A percentile compares a stretch with the other conserved stretches of the same genome.
phyloP scores from a whole-genome alignment of 1,140 invertebrate genomes.

The Rhopalosiphum maidis region DNA sequence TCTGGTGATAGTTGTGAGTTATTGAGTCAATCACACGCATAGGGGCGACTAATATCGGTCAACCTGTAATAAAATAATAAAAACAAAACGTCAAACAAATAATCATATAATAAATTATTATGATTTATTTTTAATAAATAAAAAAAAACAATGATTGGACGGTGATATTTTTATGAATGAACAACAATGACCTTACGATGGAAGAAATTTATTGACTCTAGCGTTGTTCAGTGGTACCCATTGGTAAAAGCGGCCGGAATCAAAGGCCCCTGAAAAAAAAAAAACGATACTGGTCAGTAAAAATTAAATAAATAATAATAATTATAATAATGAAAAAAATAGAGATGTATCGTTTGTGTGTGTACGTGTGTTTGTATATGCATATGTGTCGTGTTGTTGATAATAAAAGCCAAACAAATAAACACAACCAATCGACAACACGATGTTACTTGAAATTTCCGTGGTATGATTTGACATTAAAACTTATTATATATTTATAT shows the following conservation, averaged over 20 bases:
- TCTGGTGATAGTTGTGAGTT: slow-evolving; percentile 56
- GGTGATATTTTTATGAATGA: not conserved
- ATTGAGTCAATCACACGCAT: slow-evolving; percentile 52
- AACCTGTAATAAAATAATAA: not conserved
- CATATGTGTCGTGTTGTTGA: not conserved
- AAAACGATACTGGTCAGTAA: not conserved
- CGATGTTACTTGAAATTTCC: not conserved
- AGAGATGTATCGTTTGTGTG: not conserved
- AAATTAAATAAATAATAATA: not conserved
- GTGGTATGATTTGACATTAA: not conserved
- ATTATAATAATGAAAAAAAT: not conserved
- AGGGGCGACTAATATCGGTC: slow-evolving; percentile 51
- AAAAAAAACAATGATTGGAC: not conserved
- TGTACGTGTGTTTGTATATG: not conserved
- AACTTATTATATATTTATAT: not conserved
- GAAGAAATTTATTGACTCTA: slow-evolving; percentile 56
- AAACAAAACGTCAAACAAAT: not conserved
- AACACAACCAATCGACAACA: not conserved
- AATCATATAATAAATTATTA: not conserved
- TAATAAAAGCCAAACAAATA: not conserved
- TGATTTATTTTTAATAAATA: not conserved
- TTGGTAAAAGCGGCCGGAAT: slow-evolving; percentile 68
- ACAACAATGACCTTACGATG: slow-evolving; percentile 51
- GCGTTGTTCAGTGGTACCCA: slow-evolving; percentile 65
- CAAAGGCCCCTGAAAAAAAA: slow-evolving; percentile 66